Evolutionary conservation across 2,888 invertebrate genomes (phyloP), one percentile per base, ranked within the genome.

Genomic region (Lepetodrilus schrolli): DNA sequence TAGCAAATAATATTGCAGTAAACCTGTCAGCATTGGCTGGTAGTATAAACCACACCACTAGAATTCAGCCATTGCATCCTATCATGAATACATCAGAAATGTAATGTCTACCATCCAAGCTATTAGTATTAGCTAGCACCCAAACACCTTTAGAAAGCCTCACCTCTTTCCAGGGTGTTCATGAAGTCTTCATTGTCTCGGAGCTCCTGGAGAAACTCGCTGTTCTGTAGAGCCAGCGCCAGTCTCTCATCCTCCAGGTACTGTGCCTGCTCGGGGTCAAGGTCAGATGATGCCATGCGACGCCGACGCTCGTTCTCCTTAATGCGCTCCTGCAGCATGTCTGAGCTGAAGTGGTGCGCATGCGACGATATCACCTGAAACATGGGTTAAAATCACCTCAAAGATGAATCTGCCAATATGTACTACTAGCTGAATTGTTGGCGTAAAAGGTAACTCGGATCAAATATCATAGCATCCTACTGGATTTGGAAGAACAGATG

Each of bases 101-200:
- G n/a, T n/a, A n/a, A n/a, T n/a, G n/a, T n/a, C n/a, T n/a, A n/a
- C n/a, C n/a, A n/a, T n/a, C n/a, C n/a, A n/a, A n/a, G 13, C 13
- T 38, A 38, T 38, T 38, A 38, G 13, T 13, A 38, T 13, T 38
- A 38, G 5, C 5, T 47, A 47, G 13, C 47, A 47, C 17, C 17
- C 3, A 20, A 3, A 48, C 17, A 48, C 17, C 3, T 8, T 4
- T 48, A 48, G 1, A 48, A 21, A n/a, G 21, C 17, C 58, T 17
- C 68, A 92, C 95, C 96, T 87, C 93, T 94, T 86, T 96, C 95
- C 66, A 96, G 91, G 0, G 95, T 94, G 26, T 94, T 94, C 92
- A 96, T 94, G 87, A 96, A 96, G 86, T 96, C 96, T 88, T 95
- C 94, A 90, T 96, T 95, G 93, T 94, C 94, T 74, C 95, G 92